Evolutionary conservation across 2,113 vertebrate species (phyloP).

Genomic region (Psilopsiagon aymara): DNA sequence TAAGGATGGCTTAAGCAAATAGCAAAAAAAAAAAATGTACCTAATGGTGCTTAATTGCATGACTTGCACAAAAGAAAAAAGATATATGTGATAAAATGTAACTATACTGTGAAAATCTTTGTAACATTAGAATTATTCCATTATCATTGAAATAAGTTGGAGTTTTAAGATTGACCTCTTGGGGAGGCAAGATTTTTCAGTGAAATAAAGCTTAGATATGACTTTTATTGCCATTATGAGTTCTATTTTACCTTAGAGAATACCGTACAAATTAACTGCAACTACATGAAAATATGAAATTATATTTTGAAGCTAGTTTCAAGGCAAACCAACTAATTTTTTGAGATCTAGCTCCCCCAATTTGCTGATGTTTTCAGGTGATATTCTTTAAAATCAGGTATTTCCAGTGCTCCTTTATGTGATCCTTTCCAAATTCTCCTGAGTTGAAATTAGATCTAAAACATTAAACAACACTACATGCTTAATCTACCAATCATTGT

Average conservation of each 20-base stretch:
- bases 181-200: slow-evolving; percentile 18
- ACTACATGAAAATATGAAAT: slow-evolving; percentile 9
- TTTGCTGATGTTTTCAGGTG: background rate
- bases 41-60: slow-evolving; percentile 71
- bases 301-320: background rate
- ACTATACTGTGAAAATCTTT: slow-evolving; percentile 53
- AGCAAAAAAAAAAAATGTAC: slow-evolving; percentile 50
- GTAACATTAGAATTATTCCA: background rate
- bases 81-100: slow-evolving; percentile 30
- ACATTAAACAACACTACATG: background rate
- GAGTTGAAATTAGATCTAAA: background rate
- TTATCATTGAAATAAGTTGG: background rate
- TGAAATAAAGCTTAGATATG: background rate
- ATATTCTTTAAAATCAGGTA: background rate
- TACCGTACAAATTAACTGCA: background rate
- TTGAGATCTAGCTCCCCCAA: background rate
- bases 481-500: background rate
- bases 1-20: slow-evolving; percentile 66
- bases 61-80: slow-evolving; percentile 43
- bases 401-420: background rate
- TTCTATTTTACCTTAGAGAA: slow-evolving; percentile 41
- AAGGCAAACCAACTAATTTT: background rate
- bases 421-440: background rate
- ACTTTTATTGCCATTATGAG: background rate
- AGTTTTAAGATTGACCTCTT: slow-evolving; percentile 49